Percentiles rank a stretch among this genome's conserved stretches.
These are phyloP conservation scores for Mesocentrotus franciscanus DNA, from an alignment of 53 echinoderm and acorn worm species.

Conservation along the genomic window DNA sequence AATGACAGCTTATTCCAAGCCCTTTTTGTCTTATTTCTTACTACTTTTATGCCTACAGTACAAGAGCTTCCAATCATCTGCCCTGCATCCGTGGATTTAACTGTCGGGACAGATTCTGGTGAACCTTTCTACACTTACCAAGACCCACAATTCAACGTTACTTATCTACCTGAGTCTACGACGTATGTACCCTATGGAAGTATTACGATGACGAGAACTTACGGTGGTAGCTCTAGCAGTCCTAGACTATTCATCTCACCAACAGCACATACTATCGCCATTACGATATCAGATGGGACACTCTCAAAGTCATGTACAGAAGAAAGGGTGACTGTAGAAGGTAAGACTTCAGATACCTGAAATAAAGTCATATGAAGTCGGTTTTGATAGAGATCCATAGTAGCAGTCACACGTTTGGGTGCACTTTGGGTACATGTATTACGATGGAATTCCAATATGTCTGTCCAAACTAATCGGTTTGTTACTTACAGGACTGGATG, in stretches of 20 bases:
- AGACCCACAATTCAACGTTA: neutral
- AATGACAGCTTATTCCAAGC: no score
- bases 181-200: neutral
- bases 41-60: neutral
- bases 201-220: neutral
- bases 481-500: no score
- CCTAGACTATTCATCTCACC: neutral
- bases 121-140: conserved; percentile 20
- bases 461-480: no score
- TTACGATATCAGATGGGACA: conserved; percentile 9
- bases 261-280: neutral
- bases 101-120: conserved; percentile 23
- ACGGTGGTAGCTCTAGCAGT: neutral
- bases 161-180: neutral
- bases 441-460: no score
- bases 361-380: no score
- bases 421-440: no score
- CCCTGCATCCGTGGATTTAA: neutral
- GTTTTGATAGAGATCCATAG: no score
- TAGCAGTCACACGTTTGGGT: no score
- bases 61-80: conserved; percentile 20
- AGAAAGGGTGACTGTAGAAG: neutral
- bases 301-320: neutral
- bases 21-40: neutral
- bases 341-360: neutral